A percentile compares a stretch with the other conserved stretches of the same genome.
These are phyloP conservation scores for Callorhinus ursinus DNA, from an alignment of 2,113 vertebrate genomes.

Conservation along the genomic window DNA sequence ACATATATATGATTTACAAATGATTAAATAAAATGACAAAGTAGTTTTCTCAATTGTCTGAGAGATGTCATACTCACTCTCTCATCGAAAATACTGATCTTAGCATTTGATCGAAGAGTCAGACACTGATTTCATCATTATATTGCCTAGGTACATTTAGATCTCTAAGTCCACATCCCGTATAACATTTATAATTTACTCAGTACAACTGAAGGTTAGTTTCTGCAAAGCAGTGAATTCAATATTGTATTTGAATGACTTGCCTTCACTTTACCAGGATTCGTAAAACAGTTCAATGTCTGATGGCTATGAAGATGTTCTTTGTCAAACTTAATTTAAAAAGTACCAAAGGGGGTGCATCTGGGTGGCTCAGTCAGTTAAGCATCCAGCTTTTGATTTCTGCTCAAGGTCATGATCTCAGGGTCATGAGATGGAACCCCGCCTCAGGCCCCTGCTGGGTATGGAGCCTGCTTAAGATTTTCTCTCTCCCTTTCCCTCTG, in stretches of 20 bases:
- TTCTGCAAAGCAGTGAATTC: neutral
- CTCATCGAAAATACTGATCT: neutral
- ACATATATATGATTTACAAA: neutral
- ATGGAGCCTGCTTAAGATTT: neutral
- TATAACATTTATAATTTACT: slow-evolving; percentile 37
- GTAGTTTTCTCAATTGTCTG: neutral
- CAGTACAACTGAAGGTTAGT: neutral
- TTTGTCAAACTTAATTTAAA: slow-evolving; percentile 32
- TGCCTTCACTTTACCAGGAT: neutral
- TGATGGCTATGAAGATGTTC: neutral
- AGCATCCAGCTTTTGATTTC: neutral
- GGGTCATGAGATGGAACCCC: neutral
- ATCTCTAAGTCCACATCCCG: neutral
- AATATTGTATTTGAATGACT: slow-evolving; percentile 1
- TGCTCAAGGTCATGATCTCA: neutral
- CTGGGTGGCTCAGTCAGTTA: neutral
- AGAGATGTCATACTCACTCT: neutral
- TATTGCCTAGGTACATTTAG: neutral
- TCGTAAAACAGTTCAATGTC: neutral
- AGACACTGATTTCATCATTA: neutral
- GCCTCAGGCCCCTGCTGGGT: neutral
- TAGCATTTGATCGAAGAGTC: neutral
- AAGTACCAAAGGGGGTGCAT: neutral
- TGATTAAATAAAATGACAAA: neutral
- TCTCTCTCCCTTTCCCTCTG: neutral